phyloP scores from a whole-genome alignment of 2,888 invertebrate genomes.

The Platynereis dumerilii region DNA sequence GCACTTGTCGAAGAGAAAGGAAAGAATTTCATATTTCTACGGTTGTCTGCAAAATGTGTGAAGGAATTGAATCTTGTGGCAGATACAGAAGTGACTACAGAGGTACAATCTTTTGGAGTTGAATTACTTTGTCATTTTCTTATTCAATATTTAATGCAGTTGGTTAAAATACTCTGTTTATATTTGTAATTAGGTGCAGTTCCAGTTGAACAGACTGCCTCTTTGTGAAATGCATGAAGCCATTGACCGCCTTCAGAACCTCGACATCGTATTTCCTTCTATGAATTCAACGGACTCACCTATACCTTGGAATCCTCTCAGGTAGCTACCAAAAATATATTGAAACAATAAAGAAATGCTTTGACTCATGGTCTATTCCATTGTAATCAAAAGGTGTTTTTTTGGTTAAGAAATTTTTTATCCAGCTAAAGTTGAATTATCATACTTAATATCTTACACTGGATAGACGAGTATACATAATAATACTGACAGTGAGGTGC shows the following conservation, averaged over 20 bases:
- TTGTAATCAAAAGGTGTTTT: too few species aligned
- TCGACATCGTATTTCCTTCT: conserved; percentile 77
- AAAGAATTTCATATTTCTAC: conserved; percentile 78
- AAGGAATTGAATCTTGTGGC: conserved; percentile 70
- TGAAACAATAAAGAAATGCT: too few species aligned
- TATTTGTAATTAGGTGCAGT: conserved; percentile 69
- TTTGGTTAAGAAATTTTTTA: too few species aligned
- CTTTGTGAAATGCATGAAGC: conserved; percentile 87
- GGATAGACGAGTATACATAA: too few species aligned
- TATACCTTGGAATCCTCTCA: conserved; percentile 75
- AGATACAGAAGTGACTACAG: conserved; percentile 72
- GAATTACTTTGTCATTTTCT: too few species aligned
- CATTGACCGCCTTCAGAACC: conserved; percentile 76
- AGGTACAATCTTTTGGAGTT: conserved; percentile 61
- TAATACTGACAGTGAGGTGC: too few species aligned
- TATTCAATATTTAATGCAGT: not conserved
- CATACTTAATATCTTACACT: too few species aligned
- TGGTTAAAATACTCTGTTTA: not conserved
- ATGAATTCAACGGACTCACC: conserved; percentile 68
- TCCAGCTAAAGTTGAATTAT: too few species aligned
- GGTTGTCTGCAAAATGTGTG: conserved; percentile 74
- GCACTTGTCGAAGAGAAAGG: conserved; percentile 81
- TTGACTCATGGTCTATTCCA: too few species aligned
- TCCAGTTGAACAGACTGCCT: conserved; percentile 79
- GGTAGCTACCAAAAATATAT: too few species aligned